Evolutionary conservation across 1,140 invertebrate genomes (phyloP), one percentile per base, ranked within the genome.

Genomic region (Chironomus tepperi): DNA sequence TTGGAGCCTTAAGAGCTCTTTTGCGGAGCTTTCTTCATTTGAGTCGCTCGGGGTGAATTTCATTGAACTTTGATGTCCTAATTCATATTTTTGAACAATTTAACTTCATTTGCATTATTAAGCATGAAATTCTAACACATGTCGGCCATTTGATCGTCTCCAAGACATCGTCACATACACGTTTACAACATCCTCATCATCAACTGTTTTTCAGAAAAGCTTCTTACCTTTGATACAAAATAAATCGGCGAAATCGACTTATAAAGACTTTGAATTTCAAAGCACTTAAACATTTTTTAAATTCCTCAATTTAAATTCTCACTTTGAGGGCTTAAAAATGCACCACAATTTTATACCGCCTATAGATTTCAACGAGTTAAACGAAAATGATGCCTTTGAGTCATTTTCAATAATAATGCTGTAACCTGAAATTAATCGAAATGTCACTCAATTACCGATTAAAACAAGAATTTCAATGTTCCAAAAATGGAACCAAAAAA

Each of bases 391-490:
- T 34, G 24, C 24, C 24, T 34, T 34, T 34, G 24, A 34, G 24
- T 34, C 24, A 34, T 34, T 34, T 34, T 34, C 24, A 34, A 34
- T 34, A 34, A 34, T 34, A 34, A 34, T 34, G 5, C 5, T 34
- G 16, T 10, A 21, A 18, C 18, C 18, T n/a, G 65, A 70, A 70
- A 70, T 70, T 70, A 70, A 70, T 70, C 16, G 65, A 70, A 70
- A 2, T 16, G 65, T 70, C 65, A 70, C n/a, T 70, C 65, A 70
- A 18, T 9, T n/a, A 15, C 12, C 12, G 47, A 57, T n/a, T 5
- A 12, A 57, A n/a, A 18, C 7, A 70, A 21, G 18, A 70, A 70
- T 70, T 16, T 16, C 65, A n/a, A n/a, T n/a, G n/a, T n/a, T n/a
- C n/a, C n/a, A n/a, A n/a, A n/a, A n/a, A n/a, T 57, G 12, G 15